Conservation (phyloP, 2,797 vertebrate genomes). For the Sebastes baramenuke region DNA sequence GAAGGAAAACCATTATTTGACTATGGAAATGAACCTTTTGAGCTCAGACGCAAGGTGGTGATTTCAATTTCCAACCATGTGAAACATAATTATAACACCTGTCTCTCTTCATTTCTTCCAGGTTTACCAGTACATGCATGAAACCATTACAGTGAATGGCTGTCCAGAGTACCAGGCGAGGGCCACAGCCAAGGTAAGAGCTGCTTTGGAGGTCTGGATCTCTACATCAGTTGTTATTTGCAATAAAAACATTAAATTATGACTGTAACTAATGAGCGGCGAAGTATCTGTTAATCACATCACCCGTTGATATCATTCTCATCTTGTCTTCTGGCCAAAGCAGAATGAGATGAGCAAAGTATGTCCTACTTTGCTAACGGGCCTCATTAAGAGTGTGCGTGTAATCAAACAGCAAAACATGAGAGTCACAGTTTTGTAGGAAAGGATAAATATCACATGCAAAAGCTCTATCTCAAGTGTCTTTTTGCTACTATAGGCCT, state of each 20-base stretch:
- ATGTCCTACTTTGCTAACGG: conserved; percentile 12
- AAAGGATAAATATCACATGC: background rate
- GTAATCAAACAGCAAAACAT: conserved; percentile 4
- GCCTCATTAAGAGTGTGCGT: conserved; percentile 20
- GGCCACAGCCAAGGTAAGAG: conserved; percentile 96
- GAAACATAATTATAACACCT: conserved; percentile 17
- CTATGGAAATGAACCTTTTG: conserved; percentile 28
- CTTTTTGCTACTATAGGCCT: background rate
- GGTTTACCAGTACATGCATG: conserved; percentile 99
- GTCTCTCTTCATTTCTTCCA: conserved; percentile 66
- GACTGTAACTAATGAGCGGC: background rate
- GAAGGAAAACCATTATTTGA: conserved; percentile 23
- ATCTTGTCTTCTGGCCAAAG: conserved; percentile 14
- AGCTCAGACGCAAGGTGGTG: background rate
- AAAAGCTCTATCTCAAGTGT: background rate
- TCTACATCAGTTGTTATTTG: background rate
- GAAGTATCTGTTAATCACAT: conserved; percentile 25
- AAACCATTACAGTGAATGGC: conserved; percentile 98
- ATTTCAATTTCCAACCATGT: conserved; percentile 17
- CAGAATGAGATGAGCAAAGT: conserved; percentile 1
- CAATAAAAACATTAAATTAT: background rate
- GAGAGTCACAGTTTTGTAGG: background rate
- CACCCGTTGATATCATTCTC: background rate
- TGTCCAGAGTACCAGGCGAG: conserved; percentile 98
- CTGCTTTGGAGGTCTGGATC: background rate